Evolutionary conservation across 2,113 vertebrate species (phyloP), one percentile per base, ranked within the genome.

Genomic region (Lethenteron reissneri): DNA sequence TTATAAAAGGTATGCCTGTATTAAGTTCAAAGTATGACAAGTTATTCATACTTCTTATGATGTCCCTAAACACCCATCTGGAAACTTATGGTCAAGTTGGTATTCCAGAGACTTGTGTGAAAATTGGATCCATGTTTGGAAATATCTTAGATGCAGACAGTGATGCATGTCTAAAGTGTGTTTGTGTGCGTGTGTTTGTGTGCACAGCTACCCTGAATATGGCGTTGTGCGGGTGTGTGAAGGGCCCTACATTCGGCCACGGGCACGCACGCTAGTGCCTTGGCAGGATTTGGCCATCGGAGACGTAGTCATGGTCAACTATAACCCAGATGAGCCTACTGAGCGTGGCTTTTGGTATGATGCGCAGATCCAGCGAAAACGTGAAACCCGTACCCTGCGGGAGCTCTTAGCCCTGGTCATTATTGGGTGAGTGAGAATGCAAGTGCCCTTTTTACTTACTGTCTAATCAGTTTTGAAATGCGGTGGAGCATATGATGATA

Each of bases 311-410:
- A 96, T 99, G 92, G 81, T 95, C 56, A 99, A 99, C 82, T 99
- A 86, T 75, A 99, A 96, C 74, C 84, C 89, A 0, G 94, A 97
- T 4, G 88, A 90, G 2, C 86, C 88, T 3, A 86, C 85, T 72
- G 90, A 95, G 72, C 85, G 92, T 0, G 94, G 94, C 1, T 99
- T 90, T 80, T 99, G 94, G 94, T 99, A 99, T 0, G 92, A 99
- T 0, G 92, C 89, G 0, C 82, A 89, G 80, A 92, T 99, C 74
- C 81, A 86, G 78, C 84, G 78, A 56, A 99, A 89, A 76, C 83
- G 84, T 10, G 88, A 95, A 75, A 90, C 85, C 0, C 84, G 90
- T 62, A 84, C 85, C 0, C 71, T 58, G 13, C 82, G 80, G 19
- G 92, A 97, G 76, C 81, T 99, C 70, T 83, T 80, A 0, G 88